Percentiles rank a stretch among this genome's conserved stretches.
Conservation (phyloP, 2,797 vertebrate species). For the Sebastes reedi region DNA sequence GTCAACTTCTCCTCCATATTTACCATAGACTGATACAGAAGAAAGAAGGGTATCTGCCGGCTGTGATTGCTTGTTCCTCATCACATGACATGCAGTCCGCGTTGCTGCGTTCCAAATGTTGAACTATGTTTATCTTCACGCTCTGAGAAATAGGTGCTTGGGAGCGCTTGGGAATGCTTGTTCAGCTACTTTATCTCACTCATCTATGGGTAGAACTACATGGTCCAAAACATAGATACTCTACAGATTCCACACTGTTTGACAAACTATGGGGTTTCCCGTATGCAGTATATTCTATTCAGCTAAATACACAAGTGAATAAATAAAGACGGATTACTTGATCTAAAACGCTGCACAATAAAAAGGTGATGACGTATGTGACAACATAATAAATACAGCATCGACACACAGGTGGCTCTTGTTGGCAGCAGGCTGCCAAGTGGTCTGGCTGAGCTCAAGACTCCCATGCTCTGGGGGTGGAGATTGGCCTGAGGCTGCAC, state of each 20-base stretch:
- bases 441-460: slow-evolving; percentile 26
- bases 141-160: background rate
- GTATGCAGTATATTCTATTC: background rate
- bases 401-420: slow-evolving; percentile 23
- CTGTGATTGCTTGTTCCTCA: too few relatives aligned
- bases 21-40: too few relatives aligned
- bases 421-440: slow-evolving; percentile 27
- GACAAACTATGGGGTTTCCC: background rate
- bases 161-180: background rate
- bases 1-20: too few relatives aligned
- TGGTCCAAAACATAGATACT: background rate
- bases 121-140: too few relatives aligned
- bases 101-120: too few relatives aligned
- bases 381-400: background rate
- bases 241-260: background rate
- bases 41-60: too few relatives aligned
- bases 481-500: slow-evolving; percentile 16
- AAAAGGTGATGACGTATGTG: background rate
- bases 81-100: too few relatives aligned
- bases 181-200: background rate
- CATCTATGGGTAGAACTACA: background rate
- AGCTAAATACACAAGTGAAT: background rate
- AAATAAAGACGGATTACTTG: background rate
- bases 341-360: background rate
- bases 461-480: slow-evolving; percentile 25